Evolutionary conservation across 2,113 vertebrate genomes (phyloP).

Genomic region (Mohoua ochrocephala): DNA sequence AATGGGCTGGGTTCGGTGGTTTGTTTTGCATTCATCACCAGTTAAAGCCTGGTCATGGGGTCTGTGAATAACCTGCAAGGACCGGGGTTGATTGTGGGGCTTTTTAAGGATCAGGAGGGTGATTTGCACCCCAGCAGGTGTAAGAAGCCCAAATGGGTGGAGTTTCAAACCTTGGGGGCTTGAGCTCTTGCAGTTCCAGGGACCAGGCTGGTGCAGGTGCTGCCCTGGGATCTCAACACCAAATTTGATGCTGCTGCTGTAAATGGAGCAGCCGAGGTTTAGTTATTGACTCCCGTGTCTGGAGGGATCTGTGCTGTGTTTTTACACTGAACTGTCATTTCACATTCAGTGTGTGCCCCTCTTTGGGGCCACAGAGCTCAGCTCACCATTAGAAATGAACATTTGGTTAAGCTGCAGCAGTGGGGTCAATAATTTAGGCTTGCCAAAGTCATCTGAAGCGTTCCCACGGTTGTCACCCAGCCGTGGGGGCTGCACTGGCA

Average conservation of each 20-base stretch:
- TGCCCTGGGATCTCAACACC: background rate
- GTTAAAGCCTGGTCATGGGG: background rate
- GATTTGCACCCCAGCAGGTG: background rate
- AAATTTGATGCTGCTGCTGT: background rate
- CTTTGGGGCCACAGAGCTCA: background rate
- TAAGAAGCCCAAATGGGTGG: background rate
- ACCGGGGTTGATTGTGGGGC: background rate
- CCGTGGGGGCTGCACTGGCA: rapidly evolving
- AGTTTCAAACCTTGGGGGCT: background rate
- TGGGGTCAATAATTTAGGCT: background rate
- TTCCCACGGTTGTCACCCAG: background rate
- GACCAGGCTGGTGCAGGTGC: background rate
- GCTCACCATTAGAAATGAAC: background rate
- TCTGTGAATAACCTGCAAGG: background rate
- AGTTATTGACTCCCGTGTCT: background rate
- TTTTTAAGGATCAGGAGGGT: background rate
- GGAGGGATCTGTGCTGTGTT: background rate
- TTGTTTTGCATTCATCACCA: background rate
- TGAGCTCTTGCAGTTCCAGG: background rate
- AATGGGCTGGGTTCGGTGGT: background rate
- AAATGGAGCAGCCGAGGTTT: background rate
- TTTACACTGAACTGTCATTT: background rate
- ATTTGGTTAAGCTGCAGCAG: background rate
- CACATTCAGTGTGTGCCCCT: rapidly evolving
- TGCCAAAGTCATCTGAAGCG: background rate